Evolutionary conservation across 2,113 vertebrate species (phyloP).

Genomic region (Mus musculus): DNA sequence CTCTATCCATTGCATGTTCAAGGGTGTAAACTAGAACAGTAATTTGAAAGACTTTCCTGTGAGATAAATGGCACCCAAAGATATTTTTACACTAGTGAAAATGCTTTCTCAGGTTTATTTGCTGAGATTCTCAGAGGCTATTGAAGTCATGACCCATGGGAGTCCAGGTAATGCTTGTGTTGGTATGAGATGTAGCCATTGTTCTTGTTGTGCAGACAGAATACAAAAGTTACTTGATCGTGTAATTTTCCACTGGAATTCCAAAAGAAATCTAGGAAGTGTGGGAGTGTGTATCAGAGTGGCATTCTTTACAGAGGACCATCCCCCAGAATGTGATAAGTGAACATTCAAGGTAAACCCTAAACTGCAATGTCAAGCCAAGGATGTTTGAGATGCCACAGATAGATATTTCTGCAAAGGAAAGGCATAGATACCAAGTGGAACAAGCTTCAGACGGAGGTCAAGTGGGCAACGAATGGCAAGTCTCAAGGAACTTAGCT

Average conservation of each 20-base stretch:
- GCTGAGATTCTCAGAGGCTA: background rate
- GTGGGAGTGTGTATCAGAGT: background rate
- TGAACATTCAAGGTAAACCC: background rate
- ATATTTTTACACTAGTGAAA: background rate
- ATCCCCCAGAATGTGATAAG: background rate
- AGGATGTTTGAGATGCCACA: background rate
- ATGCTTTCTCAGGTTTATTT: background rate
- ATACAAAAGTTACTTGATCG: background rate
- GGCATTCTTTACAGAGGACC: background rate
- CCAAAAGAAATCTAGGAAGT: background rate
- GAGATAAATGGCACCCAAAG: too few species aligned
- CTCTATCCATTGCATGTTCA: background rate
- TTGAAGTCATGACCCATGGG: background rate
- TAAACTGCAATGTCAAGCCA: background rate
- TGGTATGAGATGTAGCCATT: background rate
- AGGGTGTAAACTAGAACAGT: background rate
- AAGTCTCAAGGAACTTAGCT: background rate
- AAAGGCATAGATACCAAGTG: background rate
- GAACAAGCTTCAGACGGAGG: background rate
- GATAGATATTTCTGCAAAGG: background rate
- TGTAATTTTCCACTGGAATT: background rate
- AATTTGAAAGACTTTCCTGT: background rate
- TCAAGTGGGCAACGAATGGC: background rate
- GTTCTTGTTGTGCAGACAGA: background rate
- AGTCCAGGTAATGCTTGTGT: background rate